Base-by-base conservation (phyloP, 2,888 invertebrate genomes). In the Agrotis exclamationis region DNA sequence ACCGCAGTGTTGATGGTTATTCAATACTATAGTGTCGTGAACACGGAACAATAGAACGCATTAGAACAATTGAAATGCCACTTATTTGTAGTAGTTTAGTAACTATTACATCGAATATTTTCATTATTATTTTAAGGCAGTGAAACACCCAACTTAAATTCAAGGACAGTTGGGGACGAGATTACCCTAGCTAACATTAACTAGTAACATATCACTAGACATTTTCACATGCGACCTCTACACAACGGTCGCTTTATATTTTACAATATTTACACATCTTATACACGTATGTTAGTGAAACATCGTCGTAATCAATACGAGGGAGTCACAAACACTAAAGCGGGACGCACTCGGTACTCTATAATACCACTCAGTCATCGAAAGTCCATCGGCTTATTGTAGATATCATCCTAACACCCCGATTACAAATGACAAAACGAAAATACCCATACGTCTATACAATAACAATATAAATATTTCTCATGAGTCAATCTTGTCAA, bases 121-220 rank as follows among this genome's bases (percentile, higher is more conserved):
- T 90, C 90, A 90, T 92, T 91, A 94, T 94, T 93, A 95, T 88
- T 95, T 95, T 96, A 96, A 96, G 96, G 96, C 96, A 96, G 96
- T 96, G 96, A 96, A 94, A 96, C 95, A 94, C 95, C 96, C 96
- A 96, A 96, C 96, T 92, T 92, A 96, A 96, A 95, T 91, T 93
- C 91, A 93, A 96, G 95, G 95, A 94, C 93, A 93, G 96, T 96
- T 94, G 96, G 96, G 96, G 94, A 94, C 94, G 93, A 95, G 93
- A 95, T 96, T 96, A 95, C 95, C 95, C 96, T 96, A 96, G 96
- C 96, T 96, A 96, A 96, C 91, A 93, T 95, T 95, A 96, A 93
- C 93, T 95, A 93, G 94, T 94, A 93, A 92, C 90, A 93, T 95
- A 95, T 93, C 91, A 93, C 95, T 96, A 95, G 93, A 94, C 91